phyloP scores from a whole-genome alignment of 2,888 invertebrate species.

The Serrognathus titanus region DNA sequence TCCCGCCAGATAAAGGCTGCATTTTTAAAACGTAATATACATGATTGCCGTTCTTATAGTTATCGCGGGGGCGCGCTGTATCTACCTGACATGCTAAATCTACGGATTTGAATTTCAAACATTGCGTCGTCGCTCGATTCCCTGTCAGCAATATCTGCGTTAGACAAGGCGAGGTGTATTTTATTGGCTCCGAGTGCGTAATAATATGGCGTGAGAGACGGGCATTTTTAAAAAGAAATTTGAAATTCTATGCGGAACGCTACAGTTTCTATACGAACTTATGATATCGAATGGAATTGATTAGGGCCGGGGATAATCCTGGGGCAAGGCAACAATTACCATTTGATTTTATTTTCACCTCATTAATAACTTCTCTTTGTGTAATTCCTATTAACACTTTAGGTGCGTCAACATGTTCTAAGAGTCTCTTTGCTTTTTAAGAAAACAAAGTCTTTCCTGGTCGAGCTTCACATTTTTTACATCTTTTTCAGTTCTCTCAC shows the following conservation, averaged over 20 bases:
- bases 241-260: constrained; percentile 26
- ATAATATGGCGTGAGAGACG: constrained; percentile 8
- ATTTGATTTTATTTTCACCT: too few species aligned
- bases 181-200: constrained; percentile 25
- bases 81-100: constrained; percentile 31
- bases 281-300: too few species aligned
- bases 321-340: too few species aligned
- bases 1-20: neutral
- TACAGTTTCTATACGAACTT: neutral
- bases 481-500: too few species aligned
- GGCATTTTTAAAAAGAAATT: constrained; percentile 27
- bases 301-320: too few species aligned
- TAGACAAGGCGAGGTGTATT: constrained; percentile 32
- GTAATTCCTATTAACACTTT: too few species aligned
- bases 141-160: constrained; percentile 31
- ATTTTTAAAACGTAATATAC: constrained; percentile 8
- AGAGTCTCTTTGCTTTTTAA: too few species aligned
- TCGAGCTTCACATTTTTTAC: too few species aligned
- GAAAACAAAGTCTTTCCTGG: too few species aligned
- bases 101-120: constrained; percentile 34
- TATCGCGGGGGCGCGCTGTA: constrained; percentile 18
- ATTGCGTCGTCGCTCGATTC: constrained; percentile 23
- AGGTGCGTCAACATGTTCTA: too few species aligned
- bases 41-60: constrained; percentile 21
- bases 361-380: too few species aligned